Evolutionary conservation across 2,113 vertebrate species (phyloP).

Genomic region (Phalacrocorax pelagicus): DNA sequence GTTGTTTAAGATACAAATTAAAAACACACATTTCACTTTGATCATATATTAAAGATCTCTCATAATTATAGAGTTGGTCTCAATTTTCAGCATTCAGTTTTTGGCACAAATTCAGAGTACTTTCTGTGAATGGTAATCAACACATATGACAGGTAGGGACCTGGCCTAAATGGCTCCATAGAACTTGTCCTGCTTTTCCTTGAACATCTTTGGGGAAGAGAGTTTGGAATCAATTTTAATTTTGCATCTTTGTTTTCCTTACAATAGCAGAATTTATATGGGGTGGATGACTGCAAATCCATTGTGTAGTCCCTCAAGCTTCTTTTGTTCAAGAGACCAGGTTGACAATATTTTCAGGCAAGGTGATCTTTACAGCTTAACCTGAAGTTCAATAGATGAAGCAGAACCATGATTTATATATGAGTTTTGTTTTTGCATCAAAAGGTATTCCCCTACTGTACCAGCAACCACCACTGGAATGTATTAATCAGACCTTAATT

Average conservation of each 20-base stretch:
- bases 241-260: background rate
- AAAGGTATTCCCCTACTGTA: conserved; percentile 36
- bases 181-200: background rate
- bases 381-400: conserved; percentile 34
- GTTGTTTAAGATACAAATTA: background rate
- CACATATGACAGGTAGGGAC: rapidly evolving
- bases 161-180: background rate
- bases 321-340: conserved; percentile 13
- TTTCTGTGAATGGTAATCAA: background rate
- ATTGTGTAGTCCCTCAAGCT: background rate
- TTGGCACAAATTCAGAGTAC: background rate
- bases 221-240: background rate
- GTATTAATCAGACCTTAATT: conserved; percentile 72
- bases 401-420: conserved; percentile 15
- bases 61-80: background rate
- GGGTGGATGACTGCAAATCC: background rate
- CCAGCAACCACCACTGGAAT: conserved; percentile 29
- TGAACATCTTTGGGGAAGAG: background rate
- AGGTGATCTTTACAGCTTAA: background rate
- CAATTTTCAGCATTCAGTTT: background rate
- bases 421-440: conserved; percentile 57
- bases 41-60: background rate
- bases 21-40: background rate
- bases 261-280: background rate
- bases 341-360: conserved; percentile 9